These are phyloP conservation scores for Drosophila eugracilis DNA, from an alignment of 1,140 invertebrate species.

Conservation along the genomic window DNA sequence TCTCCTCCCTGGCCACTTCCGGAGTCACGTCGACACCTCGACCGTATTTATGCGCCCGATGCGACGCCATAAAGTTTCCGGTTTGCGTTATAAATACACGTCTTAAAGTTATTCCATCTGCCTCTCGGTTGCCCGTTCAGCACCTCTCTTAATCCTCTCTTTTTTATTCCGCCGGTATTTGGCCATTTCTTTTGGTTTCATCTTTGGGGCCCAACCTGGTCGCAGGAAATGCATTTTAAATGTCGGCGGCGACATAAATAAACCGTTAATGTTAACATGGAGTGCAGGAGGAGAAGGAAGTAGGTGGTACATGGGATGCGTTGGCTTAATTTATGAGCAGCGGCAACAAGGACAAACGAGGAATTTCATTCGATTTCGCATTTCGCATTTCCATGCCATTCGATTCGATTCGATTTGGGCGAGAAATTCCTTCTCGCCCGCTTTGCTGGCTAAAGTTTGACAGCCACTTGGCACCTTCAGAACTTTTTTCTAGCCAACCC, in stretches of 20 bases:
- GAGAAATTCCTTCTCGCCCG: conserved; percentile 19
- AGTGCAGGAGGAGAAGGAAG: conserved; percentile 3
- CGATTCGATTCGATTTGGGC: conserved; percentile 70
- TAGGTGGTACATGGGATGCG: neutral
- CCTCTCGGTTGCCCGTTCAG: neutral
- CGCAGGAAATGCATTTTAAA: conserved; percentile 78
- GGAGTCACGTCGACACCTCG: conserved; percentile 39
- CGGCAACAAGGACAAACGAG: conserved; percentile 54
- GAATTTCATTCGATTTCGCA: conserved; percentile 59
- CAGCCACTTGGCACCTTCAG: conserved; percentile 79
- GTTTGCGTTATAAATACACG: conserved; percentile 66
- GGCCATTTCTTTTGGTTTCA: conserved; percentile 40
- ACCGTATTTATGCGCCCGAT: conserved; percentile 60
- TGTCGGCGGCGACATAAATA: conserved; percentile 74
- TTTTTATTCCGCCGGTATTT: conserved; percentile 11
- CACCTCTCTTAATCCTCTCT: conserved; percentile 4
- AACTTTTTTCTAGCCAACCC: conserved; percentile 59
- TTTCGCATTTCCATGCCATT: conserved; percentile 62
- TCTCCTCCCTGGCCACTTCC: conserved; percentile 1
- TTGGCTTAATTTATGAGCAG: conserved; percentile 72
- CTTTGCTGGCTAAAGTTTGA: conserved; percentile 69
- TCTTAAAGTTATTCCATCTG: conserved; percentile 61
- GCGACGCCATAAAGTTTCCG: conserved; percentile 58
- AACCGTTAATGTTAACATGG: conserved; percentile 74
- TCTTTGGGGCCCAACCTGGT: conserved; percentile 38